Conservation (phyloP, 2,797 vertebrate species). For the Pipistrellus nathusii region DNA sequence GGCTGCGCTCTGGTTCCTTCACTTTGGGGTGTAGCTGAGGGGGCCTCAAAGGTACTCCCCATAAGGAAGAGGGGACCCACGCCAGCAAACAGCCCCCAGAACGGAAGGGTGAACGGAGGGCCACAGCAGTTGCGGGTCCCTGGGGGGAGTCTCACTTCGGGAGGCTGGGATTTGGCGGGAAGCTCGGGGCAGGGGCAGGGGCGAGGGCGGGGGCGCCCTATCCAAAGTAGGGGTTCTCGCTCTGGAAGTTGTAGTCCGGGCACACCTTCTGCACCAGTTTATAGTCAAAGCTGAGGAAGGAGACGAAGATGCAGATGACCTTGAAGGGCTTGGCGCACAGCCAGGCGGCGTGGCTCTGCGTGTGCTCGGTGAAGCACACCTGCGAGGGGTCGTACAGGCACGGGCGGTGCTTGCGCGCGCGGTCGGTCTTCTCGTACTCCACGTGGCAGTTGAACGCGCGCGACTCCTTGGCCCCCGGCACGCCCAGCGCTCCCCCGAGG, state of each 20-base stretch:
- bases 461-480: conserved; percentile 91
- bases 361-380: conserved; percentile 98
- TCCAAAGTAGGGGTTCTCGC: conserved; percentile 96
- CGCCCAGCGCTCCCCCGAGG: conserved; percentile 72
- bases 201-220: conserved; percentile 80
- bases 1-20: not conserved
- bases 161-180: conserved; percentile 34
- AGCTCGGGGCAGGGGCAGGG: not conserved
- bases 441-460: conserved; percentile 97
- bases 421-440: conserved; percentile 98
- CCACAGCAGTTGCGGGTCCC: not conserved
- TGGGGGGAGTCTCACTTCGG: not conserved
- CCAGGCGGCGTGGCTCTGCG: conserved; percentile 97
- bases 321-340: conserved; percentile 99
- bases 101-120: not conserved
- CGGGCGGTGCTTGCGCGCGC: conserved; percentile 96
- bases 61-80: not conserved
- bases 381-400: conserved; percentile 97
- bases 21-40: not conserved
- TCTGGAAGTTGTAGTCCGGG: conserved; percentile 99
- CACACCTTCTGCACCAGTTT: conserved; percentile 99
- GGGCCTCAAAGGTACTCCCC: not conserved
- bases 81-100: not conserved
- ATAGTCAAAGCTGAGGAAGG: conserved; percentile 98
- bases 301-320: conserved; percentile 99